Evolutionary conservation across 2,888 invertebrate species (phyloP), one percentile per base, ranked within the genome.

Genomic region (Oligia fasciuncula): DNA sequence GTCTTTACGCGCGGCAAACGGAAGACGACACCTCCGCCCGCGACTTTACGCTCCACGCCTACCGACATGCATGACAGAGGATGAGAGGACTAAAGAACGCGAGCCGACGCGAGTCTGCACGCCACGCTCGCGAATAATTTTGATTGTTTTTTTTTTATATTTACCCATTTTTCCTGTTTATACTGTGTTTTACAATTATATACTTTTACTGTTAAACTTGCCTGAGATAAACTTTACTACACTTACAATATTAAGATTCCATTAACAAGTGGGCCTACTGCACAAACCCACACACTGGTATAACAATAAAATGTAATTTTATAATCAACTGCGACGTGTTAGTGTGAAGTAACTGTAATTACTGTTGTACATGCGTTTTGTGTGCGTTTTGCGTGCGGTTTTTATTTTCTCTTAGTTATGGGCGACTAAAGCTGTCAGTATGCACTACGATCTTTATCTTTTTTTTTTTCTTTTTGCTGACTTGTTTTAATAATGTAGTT

Each of bases 271-370:
- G 29, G 29, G 0, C 3, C 72, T 85, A 84, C 87, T 86, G 87
- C 0, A 9, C 14, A 29, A 40, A 11, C 4, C 62, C 2, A 2
- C 43, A 19, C 17, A 54, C 9, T 60, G 80, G 80, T 62, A 84
- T 83, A 79, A 88, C 86, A 88, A 88, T 84, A 85, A 89, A 87
- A 87, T 77, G 79, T 85, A 88, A 85, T 89, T 89, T 83, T 86
- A 87, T 82, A 86, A 89, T 85, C 88, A 80, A 80, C 73, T 54
- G 73, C 79, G 88, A 87, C 87, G 81, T 83, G 81, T 51, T 79
- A 81, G 88, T 89, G 89, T 80, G 76, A 85, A 85, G 81, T 87
- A 83, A 79, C 76, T 78, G 73, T 84, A 83, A 87, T 89, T 87
- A 79, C 63, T 80, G 77, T 68, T 72, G 85, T 67, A 77, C 87